Evolutionary conservation across 1,140 invertebrate species (phyloP), one percentile per base, ranked within the genome.

Genomic region (Papilio polyxenes): DNA sequence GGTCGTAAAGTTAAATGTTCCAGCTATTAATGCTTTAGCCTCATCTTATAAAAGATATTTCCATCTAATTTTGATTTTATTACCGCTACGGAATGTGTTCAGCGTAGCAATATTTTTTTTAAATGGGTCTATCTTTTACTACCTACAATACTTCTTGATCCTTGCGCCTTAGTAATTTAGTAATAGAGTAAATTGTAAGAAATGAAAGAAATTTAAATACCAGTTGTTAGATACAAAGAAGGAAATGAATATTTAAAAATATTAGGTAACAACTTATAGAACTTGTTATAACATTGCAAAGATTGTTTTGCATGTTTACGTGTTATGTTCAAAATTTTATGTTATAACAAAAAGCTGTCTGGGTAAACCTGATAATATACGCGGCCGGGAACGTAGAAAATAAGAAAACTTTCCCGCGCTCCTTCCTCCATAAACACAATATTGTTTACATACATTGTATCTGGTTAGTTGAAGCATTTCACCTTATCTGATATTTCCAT

Each of bases 371-470:
- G 80, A 85, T 83, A 84, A 83, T 83, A 81, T 84, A 84, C 83
- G 82, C 85, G 85, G 85, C 82, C 85, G 86, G 87, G 87, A 89
- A 87, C 85, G 75, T 53, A 77, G 87, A 85, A 87, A 89, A 90
- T 89, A 88, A 84, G 88, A 89, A 88, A 89, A 90, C 86, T 89
- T 91, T 86, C 88, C 84, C 82, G 75, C 80, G 81, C 83, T 81
- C 74, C 82, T 83, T 89, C 80, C 83, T 76, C 3, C 83, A 84
- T 89, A 87, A 87, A 89, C 85, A 87, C 80, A 84, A 89, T 86
- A 88, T 85, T 82, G 84, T 89, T 87, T 87, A 86, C 86, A 89
- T 87, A 87, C 72, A 56, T 44, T 75, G 74, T 75, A 75, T 75
- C 13, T 10, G 15, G 72, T 74, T 37, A 65, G 20, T 65, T 65